phyloP scores from a whole-genome alignment of 2,888 invertebrate species.

The Heliconius charithonia region DNA sequence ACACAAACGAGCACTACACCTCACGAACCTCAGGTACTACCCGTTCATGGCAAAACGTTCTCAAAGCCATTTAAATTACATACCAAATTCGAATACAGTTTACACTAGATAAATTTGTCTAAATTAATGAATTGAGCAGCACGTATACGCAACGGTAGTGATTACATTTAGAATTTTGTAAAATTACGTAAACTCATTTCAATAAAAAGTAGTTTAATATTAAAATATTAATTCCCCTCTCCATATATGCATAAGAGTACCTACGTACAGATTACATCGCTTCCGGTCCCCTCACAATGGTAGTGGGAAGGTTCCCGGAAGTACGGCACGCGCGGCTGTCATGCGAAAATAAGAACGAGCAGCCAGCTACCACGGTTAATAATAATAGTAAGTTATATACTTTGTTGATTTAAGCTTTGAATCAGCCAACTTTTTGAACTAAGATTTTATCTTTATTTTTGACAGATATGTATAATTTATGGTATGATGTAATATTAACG shows the following conservation, averaged over 20 bases:
- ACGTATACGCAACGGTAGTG: not conserved
- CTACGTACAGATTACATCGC: conserved; percentile 65
- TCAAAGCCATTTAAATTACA: conserved; percentile 17
- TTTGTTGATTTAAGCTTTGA: not conserved
- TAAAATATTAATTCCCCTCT: conserved; percentile 30
- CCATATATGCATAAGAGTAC: conserved; percentile 15
- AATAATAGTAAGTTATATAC: conserved; percentile 17
- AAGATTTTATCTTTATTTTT: conserved; percentile 11
- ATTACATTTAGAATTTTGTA: not conserved
- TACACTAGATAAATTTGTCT: not conserved
- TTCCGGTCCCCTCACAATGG: conserved; percentile 67
- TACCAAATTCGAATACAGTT: conserved; percentile 11
- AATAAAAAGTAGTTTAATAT: not conserved
- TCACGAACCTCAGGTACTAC: conserved; percentile 36
- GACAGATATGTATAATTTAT: not conserved
- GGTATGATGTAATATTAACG: too few species aligned
- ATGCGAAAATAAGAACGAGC: conserved; percentile 56
- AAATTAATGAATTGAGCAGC: not conserved
- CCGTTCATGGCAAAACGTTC: conserved; percentile 28
- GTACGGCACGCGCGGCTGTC: conserved; percentile 73
- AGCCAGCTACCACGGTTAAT: conserved; percentile 30
- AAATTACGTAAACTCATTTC: conserved; percentile 1
- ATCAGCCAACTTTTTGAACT: not conserved
- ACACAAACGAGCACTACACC: conserved; percentile 40
- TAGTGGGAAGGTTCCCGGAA: conserved; percentile 60